Percentiles rank a stretch among this genome's conserved stretches.
phyloP scores from a whole-genome alignment of 2,888 invertebrate genomes.

The Platerodrilus igneus region DNA sequence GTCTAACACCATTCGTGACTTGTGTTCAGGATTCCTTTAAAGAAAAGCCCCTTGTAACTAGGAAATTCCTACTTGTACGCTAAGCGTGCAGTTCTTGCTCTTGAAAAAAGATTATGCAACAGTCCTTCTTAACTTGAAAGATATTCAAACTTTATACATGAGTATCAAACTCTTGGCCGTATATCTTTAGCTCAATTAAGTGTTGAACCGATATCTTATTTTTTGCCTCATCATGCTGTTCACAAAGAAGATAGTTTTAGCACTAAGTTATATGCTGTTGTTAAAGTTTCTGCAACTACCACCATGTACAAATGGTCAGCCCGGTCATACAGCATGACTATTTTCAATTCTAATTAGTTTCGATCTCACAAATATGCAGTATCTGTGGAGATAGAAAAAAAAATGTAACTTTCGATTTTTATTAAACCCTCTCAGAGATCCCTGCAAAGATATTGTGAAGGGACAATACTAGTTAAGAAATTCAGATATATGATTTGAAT shows the following conservation, averaged over 20 bases:
- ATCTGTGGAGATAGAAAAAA: too few relatives aligned
- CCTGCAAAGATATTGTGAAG: too few relatives aligned
- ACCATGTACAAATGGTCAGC: too few relatives aligned
- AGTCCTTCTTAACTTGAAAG: slow-evolving; percentile 20
- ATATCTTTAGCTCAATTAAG: slow-evolving; percentile 6
- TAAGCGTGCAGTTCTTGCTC: slow-evolving; percentile 19
- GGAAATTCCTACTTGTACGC: slow-evolving; percentile 27
- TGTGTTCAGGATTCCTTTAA: slow-evolving; percentile 28
- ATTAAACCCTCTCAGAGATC: too few relatives aligned
- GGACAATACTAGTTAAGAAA: too few relatives aligned
- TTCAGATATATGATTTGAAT: too few relatives aligned
- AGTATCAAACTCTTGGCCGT: slow-evolving; percentile 6
- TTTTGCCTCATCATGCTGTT: slow-evolving; percentile 37
- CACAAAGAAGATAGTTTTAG: slow-evolving; percentile 30
- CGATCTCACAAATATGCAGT: too few relatives aligned
- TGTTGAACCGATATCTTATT: neutral
- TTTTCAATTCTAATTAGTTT: too few relatives aligned
- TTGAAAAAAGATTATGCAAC: slow-evolving; percentile 23
- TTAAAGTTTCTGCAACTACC: too few relatives aligned
- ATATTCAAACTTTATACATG: slow-evolving; percentile 11
- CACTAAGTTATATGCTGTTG: too few relatives aligned
- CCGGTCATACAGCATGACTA: too few relatives aligned
- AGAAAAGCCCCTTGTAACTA: slow-evolving; percentile 13
- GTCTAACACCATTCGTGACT: slow-evolving; percentile 25
- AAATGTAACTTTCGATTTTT: too few relatives aligned